A percentile compares a stretch with the other conserved stretches of the same genome.
These are phyloP conservation scores for Drosophila santomea DNA, from an alignment of 1,140 invertebrate genomes.

Conservation along the genomic window DNA sequence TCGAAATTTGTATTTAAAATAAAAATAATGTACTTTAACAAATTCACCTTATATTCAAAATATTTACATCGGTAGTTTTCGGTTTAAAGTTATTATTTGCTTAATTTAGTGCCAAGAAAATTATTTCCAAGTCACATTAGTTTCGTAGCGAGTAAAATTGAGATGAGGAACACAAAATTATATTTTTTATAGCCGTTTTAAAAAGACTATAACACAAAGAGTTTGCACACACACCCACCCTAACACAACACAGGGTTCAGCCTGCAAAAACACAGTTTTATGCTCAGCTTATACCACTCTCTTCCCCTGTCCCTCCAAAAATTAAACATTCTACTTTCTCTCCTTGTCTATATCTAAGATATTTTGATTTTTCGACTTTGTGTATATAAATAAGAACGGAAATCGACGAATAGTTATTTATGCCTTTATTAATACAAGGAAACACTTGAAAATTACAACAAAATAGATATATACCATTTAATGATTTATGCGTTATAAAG, in stretches of 20 bases:
- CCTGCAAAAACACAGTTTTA: conserved; percentile 52
- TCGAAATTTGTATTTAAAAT: conserved; percentile 68
- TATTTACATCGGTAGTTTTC: conserved; percentile 39
- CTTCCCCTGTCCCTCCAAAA: conserved; percentile 7
- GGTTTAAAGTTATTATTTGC: conserved; percentile 35
- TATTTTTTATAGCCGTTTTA: conserved; percentile 78
- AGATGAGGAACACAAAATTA: conserved; percentile 60
- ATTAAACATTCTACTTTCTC: conserved; percentile 18
- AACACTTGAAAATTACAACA: conserved; percentile 46
- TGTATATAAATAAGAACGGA: conserved; percentile 61
- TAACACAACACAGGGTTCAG: conserved; percentile 46
- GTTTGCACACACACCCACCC: conserved; percentile 27
- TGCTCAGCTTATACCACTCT: conserved; percentile 44
- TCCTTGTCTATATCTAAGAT: conserved; percentile 32
- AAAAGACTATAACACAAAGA: conserved; percentile 39
- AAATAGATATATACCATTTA: conserved; percentile 38
- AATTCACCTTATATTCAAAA: conserved; percentile 57
- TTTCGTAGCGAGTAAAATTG: conserved; percentile 58
- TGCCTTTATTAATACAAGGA: conserved; percentile 63
- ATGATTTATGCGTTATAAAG: conserved; percentile 39
- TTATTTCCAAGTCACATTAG: conserved; percentile 49
- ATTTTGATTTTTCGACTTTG: conserved; percentile 51
- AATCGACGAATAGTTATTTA: conserved; percentile 72
- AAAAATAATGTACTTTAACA: conserved; percentile 60
- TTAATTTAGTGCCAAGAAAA: conserved; percentile 70